phyloP scores from a whole-genome alignment of 2,113 vertebrate species.

The Oryzias woworae region DNA sequence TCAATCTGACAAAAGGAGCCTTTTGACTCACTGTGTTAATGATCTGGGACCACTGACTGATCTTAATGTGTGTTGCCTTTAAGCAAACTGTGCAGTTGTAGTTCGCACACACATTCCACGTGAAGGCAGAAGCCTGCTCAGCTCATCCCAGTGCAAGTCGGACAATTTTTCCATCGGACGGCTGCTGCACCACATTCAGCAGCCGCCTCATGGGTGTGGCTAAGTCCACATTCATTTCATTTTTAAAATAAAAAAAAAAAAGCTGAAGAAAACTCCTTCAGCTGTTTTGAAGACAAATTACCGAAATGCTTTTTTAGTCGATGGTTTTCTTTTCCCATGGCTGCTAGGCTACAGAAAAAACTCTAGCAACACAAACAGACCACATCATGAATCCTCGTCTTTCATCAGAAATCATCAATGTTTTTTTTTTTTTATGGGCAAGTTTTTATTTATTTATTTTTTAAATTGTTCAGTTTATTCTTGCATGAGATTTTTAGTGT shows the following conservation, averaged over 20 bases:
- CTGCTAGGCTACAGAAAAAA: slow-evolving; percentile 31
- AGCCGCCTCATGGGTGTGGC: slow-evolving; percentile 14
- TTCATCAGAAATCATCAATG: neutral
- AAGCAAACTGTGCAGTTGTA: neutral
- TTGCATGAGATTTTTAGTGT: neutral
- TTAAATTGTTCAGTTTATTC: neutral
- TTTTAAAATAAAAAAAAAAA: slow-evolving; percentile 2
- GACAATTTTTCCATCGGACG: neutral
- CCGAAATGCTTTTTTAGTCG: slow-evolving; percentile 15
- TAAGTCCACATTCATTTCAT: neutral
- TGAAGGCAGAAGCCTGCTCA: neutral
- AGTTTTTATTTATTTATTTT: neutral
- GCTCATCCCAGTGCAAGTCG: slow-evolving; percentile 1
- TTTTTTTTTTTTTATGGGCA: slow-evolving; percentile 10
- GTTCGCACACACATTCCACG: neutral
- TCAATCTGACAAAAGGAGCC: no score
- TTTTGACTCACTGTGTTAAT: no score
- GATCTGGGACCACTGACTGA: no score
- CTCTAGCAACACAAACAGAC: slow-evolving; percentile 6
- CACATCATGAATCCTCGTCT: slow-evolving; percentile 1
- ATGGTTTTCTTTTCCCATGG: slow-evolving; percentile 28
- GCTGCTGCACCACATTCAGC: slow-evolving; percentile 17
- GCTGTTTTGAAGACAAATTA: slow-evolving; percentile 35
- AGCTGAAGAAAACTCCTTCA: neutral
- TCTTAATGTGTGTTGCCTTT: no score